Conservation (phyloP, 2,888 invertebrate species). For the Cordylochernes scorpioides region DNA sequence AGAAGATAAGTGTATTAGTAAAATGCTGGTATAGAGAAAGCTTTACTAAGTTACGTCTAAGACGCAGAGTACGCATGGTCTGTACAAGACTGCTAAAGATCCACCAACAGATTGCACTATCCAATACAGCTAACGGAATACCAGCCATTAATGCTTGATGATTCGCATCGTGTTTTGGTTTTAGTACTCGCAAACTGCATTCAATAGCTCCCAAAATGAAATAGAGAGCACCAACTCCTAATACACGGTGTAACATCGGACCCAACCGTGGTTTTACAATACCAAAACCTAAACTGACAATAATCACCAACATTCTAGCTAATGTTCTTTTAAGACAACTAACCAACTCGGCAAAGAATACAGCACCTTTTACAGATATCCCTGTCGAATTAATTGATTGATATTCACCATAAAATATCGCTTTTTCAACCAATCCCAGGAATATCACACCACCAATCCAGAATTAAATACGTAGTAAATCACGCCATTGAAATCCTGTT, state of each 20-base stretch:
- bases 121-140: constrained; percentile 49
- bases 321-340: constrained; percentile 71
- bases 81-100: constrained; percentile 44
- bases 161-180: constrained; percentile 33
- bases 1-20: constrained; percentile 71
- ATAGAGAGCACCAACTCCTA: constrained; percentile 54
- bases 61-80: constrained; percentile 59
- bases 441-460: constrained; percentile 82
- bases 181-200: constrained; percentile 44
- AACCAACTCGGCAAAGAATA: constrained; percentile 62
- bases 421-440: constrained; percentile 35
- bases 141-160: constrained; percentile 43
- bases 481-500: constrained; percentile 63
- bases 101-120: constrained; percentile 60
- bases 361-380: constrained; percentile 34
- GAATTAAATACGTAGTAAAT: constrained; percentile 68
- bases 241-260: constrained; percentile 58
- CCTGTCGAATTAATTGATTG: constrained; percentile 44
- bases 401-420: constrained; percentile 71
- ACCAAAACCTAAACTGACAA: constrained; percentile 79
- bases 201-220: constrained; percentile 60
- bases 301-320: constrained; percentile 73
- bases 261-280: constrained; percentile 80
- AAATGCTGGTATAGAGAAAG: constrained; percentile 68
- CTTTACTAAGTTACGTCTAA: constrained; percentile 69